phyloP scores from a whole-genome alignment of 2,888 invertebrate species.

The Sisyra terminalis region DNA sequence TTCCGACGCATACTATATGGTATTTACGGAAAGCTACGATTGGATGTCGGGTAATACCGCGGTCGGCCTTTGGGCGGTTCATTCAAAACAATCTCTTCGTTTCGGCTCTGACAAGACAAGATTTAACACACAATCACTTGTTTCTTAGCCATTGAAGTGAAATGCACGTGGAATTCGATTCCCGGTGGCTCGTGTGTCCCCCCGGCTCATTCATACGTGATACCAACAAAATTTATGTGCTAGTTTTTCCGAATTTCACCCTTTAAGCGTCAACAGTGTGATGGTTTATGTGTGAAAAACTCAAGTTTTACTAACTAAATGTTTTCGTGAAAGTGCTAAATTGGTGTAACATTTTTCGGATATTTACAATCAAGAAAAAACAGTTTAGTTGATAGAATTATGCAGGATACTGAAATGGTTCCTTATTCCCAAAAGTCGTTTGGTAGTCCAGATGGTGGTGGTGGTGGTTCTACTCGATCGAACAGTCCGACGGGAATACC shows the following conservation, averaged over 20 bases:
- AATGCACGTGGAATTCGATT: not conserved
- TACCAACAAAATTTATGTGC: no score
- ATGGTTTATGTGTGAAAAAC: no score
- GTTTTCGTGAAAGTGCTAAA: no score
- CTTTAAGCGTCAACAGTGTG: no score
- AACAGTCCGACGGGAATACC: conserved; percentile 30
- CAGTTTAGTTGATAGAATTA: conserved; percentile 13
- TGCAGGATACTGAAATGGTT: conserved; percentile 26
- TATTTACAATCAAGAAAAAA: not conserved
- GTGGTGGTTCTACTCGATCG: conserved; percentile 23
- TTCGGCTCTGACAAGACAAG: not conserved
- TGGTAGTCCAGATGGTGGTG: conserved; percentile 19
- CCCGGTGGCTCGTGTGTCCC: not conserved
- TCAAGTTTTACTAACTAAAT: no score
- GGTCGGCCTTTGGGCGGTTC: no score
- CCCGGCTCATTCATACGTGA: no score
- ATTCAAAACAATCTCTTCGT: no score
- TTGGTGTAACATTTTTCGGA: not conserved
- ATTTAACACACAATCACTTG: not conserved
- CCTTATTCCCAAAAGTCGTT: conserved; percentile 20
- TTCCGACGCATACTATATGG: not conserved
- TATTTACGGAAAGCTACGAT: not conserved
- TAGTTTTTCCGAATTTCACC: no score
- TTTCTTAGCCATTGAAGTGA: conserved; percentile 1
- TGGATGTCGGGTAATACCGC: not conserved